A percentile compares a stretch with the other conserved stretches of the same genome.
These are phyloP conservation scores for Maccullochella peelii DNA, from an alignment of 2,113 vertebrate genomes.

Conservation along the genomic window DNA sequence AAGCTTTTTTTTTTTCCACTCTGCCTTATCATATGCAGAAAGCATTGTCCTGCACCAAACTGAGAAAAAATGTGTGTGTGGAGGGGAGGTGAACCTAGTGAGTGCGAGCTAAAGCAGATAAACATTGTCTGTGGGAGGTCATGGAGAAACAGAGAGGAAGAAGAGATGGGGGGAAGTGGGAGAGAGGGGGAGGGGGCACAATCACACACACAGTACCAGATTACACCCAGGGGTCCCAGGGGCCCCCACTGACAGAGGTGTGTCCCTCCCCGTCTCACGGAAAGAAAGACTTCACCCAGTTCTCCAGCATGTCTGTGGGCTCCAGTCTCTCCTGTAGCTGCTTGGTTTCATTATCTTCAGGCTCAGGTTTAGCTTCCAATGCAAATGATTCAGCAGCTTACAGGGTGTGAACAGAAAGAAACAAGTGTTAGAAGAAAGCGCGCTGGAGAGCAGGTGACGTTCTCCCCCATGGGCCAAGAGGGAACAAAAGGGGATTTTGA, in stretches of 20 bases:
- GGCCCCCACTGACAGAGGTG: slow-evolving; percentile 66
- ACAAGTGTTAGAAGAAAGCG: neutral
- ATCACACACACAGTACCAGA: slow-evolving; percentile 56
- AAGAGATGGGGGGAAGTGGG: slow-evolving; percentile 10
- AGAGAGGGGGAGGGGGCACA: slow-evolving; percentile 12
- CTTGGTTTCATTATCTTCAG: slow-evolving; percentile 33
- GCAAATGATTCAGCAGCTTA: slow-evolving; percentile 18
- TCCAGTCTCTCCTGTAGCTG: slow-evolving; percentile 34
- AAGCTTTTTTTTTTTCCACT: neutral
- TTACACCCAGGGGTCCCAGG: slow-evolving; percentile 68
- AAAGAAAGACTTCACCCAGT: slow-evolving; percentile 61
- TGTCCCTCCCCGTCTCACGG: slow-evolving; percentile 44
- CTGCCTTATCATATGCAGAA: slow-evolving; percentile 36
- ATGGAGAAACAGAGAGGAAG: slow-evolving; percentile 49
- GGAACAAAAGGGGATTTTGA: slow-evolving; percentile 68
- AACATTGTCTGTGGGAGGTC: slow-evolving; percentile 64
- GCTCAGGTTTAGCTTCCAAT: slow-evolving; percentile 27
- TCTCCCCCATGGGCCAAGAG: slow-evolving; percentile 45
- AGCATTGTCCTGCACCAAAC: slow-evolving; percentile 35
- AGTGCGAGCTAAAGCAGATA: slow-evolving; percentile 53
- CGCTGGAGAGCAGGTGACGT: slow-evolving; percentile 51
- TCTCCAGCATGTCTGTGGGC: slow-evolving; percentile 33
- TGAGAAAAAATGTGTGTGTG: neutral
- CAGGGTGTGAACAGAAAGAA: slow-evolving; percentile 28
- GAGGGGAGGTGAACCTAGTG: neutral